Conservation (phyloP, 2,113 vertebrate species). For the Labrus mixtus region DNA sequence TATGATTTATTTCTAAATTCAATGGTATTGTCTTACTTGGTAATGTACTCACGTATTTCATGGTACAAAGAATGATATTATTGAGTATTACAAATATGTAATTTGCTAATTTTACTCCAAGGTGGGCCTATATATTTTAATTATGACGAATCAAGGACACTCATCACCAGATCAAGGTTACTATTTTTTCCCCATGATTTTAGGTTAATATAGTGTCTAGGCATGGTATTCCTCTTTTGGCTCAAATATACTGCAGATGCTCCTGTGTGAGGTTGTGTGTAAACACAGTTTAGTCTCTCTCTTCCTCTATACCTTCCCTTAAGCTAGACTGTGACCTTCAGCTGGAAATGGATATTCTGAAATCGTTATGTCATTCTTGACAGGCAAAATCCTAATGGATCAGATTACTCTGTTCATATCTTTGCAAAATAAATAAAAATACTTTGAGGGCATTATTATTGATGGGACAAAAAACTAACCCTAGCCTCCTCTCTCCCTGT, state of each 20-base stretch:
- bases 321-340: constrained; percentile 64
- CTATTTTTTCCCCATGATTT: not conserved
- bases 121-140: no score
- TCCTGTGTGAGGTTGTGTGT: not conserved
- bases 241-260: constrained; percentile 1
- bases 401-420: constrained; percentile 16
- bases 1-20: not conserved
- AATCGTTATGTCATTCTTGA: constrained; percentile 43
- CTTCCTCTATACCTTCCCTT: constrained; percentile 3
- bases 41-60: no score
- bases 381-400: constrained; percentile 23
- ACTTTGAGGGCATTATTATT: not conserved
- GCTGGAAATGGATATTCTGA: constrained; percentile 46
- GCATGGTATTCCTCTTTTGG: not conserved
- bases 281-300: constrained; percentile 21
- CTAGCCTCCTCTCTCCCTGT: not conserved
- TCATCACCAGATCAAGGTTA: not conserved
- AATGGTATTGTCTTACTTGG: no score
- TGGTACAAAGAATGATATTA: not conserved
- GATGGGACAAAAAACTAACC: not conserved
- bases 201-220: not conserved
- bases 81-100: not conserved
- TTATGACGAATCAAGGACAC: not conserved
- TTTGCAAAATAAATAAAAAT: constrained; percentile 9
- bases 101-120: not conserved